A percentile compares a stretch with the other conserved stretches of the same genome.
Conservation (phyloP, 2,797 vertebrate species). For the Scarus forsteni region DNA sequence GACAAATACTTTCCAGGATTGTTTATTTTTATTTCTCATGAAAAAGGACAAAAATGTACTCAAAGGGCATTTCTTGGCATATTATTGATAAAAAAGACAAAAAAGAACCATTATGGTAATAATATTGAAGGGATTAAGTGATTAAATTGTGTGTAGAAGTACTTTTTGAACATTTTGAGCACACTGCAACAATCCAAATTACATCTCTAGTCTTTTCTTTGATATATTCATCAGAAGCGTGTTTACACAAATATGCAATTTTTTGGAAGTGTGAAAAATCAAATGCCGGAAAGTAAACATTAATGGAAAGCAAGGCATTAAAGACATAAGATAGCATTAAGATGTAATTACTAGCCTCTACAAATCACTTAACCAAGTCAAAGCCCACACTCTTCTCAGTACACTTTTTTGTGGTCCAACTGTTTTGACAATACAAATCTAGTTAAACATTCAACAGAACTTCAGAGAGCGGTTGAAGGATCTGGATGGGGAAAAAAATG, state of each 20-base stretch:
- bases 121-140: too few species aligned
- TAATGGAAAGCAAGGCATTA: background rate
- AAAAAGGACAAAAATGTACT: too few species aligned
- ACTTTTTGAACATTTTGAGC: too few species aligned
- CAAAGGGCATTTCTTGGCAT: too few species aligned
- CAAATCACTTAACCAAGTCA: slow-evolving; percentile 35
- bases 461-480: slow-evolving; percentile 34
- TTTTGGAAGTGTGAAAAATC: background rate
- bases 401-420: slow-evolving; percentile 16
- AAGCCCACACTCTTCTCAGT: slow-evolving; percentile 16
- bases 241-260: background rate
- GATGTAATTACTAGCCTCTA: slow-evolving; percentile 18
- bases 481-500: too few species aligned
- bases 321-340: slow-evolving; percentile 8
- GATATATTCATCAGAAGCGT: background rate
- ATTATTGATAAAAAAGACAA: too few species aligned
- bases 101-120: too few species aligned
- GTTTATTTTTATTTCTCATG: too few species aligned
- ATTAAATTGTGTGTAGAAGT: too few species aligned
- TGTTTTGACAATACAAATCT: slow-evolving; percentile 41
- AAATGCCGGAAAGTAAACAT: slow-evolving; percentile 4
- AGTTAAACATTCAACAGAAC: slow-evolving; percentile 46
- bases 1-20: too few species aligned
- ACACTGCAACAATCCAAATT: too few species aligned
- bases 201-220: too few species aligned